phyloP scores from a whole-genome alignment of 2,888 invertebrate genomes.

The Lamproptera curius region DNA sequence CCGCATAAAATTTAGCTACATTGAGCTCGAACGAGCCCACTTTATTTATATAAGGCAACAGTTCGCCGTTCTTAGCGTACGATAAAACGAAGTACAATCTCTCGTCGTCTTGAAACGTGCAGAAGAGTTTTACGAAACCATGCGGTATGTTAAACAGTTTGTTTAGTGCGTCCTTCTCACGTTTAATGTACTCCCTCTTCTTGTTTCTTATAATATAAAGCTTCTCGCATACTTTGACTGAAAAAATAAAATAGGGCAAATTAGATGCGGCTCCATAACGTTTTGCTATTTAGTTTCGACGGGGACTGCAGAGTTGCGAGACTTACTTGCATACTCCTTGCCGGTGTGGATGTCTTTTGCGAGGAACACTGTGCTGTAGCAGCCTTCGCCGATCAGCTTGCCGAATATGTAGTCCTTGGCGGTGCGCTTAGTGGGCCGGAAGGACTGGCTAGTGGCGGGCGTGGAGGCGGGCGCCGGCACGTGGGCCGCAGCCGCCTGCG shows the following conservation, averaged over 20 bases:
- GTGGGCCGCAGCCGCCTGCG: constrained; percentile 63
- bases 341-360: constrained; percentile 94
- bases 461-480: constrained; percentile 60
- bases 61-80: constrained; percentile 96
- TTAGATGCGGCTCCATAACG: background rate
- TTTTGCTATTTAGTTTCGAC: too few species aligned
- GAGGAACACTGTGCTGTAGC: constrained; percentile 96
- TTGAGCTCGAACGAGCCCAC: constrained; percentile 93
- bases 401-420: constrained; percentile 97
- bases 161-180: constrained; percentile 96
- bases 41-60: constrained; percentile 93
- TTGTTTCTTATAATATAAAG: constrained; percentile 94
- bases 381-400: constrained; percentile 97
- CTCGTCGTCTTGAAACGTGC: constrained; percentile 97
- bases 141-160: constrained; percentile 88
- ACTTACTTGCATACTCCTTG: constrained; percentile 96
- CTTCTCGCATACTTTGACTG: constrained; percentile 99
- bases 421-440: constrained; percentile 80
- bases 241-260: constrained; percentile 31
- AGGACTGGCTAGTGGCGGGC: constrained; percentile 60
- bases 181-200: constrained; percentile 94
- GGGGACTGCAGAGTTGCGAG: too few species aligned
- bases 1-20: constrained; percentile 95
- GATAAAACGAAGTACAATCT: constrained; percentile 97
- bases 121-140: constrained; percentile 95